Evolutionary conservation across 2,888 invertebrate genomes (phyloP), one percentile per base, ranked within the genome.

Genomic region (Hydropsyche betteni): DNA sequence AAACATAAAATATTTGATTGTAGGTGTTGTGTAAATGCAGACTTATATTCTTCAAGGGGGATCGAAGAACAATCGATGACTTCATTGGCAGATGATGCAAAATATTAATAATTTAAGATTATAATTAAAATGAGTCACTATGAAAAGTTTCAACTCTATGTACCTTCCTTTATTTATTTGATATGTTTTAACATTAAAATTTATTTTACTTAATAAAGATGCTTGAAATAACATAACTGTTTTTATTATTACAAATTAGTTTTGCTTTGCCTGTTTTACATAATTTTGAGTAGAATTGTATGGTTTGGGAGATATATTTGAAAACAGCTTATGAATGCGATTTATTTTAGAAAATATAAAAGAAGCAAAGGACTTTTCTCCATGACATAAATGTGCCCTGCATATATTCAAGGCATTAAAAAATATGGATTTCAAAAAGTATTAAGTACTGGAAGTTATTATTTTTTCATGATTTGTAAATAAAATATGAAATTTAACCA

Each of bases 21-120:
- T 85, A 85, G 85, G 85, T 85, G 83, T 83, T 82, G 82, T 82
- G 82, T 84, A 84, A 83, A 81, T 81, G 83, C 82, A 81, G 83
- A 81, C 82, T 81, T 79, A 79, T 72, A 74, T 64, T 68, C 74
- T 24, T 51, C 73, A 53, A 75, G 34, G 72, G 55, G 33, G 38
- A 10, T 58, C 61, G 44, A 44, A 44, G 44, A 55, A 58, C 58
- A 16, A 36, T 38, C 24, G 69, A 68, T 58, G 78, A 68, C 68
- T 74, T 68, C 75, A 44, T 78, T 75, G 78, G 75, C 77, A 69
- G 77, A 78, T 72, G 75, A 78, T 76, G 69, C 75, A 69, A 76
- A 76, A 76, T 78, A 76, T 76, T 75, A 16, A 68, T 34, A 34
- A 24, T 68, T 10, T 64, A 16, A 75, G 24, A 74, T 73, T 68